Conservation (phyloP, 37 sponge, comb jelly and placozoan genomes). For the Sycon ciliatum region DNA sequence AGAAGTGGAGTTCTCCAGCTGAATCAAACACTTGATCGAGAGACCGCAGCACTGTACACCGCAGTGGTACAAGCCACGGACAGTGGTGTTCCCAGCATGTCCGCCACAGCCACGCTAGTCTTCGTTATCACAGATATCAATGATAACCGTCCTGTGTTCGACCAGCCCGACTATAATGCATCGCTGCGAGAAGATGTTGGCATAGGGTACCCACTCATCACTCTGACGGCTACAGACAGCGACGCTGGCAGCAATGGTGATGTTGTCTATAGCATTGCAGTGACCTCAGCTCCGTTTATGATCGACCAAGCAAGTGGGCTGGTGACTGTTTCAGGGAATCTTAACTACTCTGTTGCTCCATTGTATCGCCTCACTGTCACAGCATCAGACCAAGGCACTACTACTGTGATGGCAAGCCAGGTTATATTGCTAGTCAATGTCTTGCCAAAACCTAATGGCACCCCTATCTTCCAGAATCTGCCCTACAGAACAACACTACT, state of each 20-base stretch:
- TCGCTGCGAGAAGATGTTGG: not conserved
- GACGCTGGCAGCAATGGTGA: not conserved
- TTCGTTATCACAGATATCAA: slow-evolving; percentile 52
- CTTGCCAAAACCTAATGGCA: not conserved
- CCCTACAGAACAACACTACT: not conserved
- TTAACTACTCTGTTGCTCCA: not conserved
- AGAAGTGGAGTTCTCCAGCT: slow-evolving; percentile 35
- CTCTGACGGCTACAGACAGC: not conserved
- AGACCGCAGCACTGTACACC: slow-evolving; percentile 26
- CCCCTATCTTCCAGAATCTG: not conserved
- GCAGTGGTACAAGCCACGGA: too few relatives aligned
- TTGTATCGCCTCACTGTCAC: not conserved
- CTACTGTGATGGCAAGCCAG: not conserved
- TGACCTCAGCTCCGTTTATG: not conserved
- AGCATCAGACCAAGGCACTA: not conserved
- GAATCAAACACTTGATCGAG: slow-evolving; percentile 42
- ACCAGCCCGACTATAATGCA: not conserved
- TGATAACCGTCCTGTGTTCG: slow-evolving; percentile 57
- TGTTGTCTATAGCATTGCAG: not conserved
- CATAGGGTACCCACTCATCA: not conserved
- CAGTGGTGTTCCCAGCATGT: slow-evolving; percentile 18
- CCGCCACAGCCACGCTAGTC: slow-evolving; percentile 6
- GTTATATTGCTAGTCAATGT: not conserved
- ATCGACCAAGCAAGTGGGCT: not conserved
- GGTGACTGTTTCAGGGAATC: not conserved